Percentiles rank a stretch among this genome's conserved stretches.
Evolutionary conservation across 2,113 vertebrate species (phyloP).

Genomic region (Coptodon rendalli): DNA sequence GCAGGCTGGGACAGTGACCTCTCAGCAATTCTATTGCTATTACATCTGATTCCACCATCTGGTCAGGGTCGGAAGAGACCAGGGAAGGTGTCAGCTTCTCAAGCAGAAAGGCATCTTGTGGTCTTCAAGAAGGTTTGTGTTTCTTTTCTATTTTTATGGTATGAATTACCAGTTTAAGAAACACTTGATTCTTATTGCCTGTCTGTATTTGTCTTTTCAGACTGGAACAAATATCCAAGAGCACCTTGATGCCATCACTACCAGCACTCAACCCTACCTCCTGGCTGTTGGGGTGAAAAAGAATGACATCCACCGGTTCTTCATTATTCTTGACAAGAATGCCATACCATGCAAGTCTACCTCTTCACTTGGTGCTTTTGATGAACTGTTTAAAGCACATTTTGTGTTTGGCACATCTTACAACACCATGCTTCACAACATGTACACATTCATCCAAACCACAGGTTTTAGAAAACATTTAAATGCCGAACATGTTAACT

Average conservation of each 20-base stretch:
- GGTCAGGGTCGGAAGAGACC: neutral
- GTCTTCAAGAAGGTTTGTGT: neutral
- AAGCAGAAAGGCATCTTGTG: neutral
- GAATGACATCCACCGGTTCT: neutral
- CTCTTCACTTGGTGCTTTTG: slow-evolving; percentile 3
- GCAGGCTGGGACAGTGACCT: neutral
- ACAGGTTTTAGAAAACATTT: neutral
- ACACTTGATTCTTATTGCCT: no score
- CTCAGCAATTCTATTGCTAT: neutral
- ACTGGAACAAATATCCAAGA: slow-evolving; percentile 2
- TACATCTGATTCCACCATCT: neutral
- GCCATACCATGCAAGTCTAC: slow-evolving; percentile 14
- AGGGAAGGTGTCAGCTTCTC: neutral
- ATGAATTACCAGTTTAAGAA: no score
- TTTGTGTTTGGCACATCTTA: neutral
- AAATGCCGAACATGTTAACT: neutral
- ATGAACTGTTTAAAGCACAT: neutral
- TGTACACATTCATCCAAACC: neutral
- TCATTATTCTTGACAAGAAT: neutral
- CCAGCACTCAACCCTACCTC: neutral
- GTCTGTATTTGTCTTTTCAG: neutral
- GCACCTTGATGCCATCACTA: neutral
- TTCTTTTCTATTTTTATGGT: no score
- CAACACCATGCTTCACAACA: neutral
- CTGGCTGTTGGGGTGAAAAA: neutral